A percentile compares a stretch with the other conserved stretches of the same genome.
phyloP scores from a whole-genome alignment of 2,888 invertebrate genomes.

The Omphaloscelis lunosa region DNA sequence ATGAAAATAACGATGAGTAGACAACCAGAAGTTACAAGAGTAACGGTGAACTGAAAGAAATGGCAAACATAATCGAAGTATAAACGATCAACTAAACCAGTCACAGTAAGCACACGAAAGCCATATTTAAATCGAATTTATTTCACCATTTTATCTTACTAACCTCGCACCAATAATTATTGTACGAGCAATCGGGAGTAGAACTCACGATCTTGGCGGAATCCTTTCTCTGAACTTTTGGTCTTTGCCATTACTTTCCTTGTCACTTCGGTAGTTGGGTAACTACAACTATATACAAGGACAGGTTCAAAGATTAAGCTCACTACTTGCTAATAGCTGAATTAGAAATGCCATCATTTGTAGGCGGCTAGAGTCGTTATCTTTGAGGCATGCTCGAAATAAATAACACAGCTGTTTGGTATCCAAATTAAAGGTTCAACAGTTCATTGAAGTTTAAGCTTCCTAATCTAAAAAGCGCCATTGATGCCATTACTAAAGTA shows the following conservation, averaged over 20 bases:
- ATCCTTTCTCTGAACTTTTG: conserved; percentile 61
- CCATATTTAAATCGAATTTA: conserved; percentile 62
- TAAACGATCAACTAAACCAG: conserved; percentile 52
- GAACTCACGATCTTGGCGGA: conserved; percentile 56
- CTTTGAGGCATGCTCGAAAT: neutral
- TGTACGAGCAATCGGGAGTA: conserved; percentile 59
- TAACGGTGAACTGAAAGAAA: conserved; percentile 45
- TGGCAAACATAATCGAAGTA: conserved; percentile 29
- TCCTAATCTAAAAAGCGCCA: neutral
- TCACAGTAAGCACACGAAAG: conserved; percentile 49
- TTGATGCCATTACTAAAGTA: neutral
- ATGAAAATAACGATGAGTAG: conserved; percentile 16
- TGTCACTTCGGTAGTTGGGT: conserved; percentile 19
- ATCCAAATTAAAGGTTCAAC: neutral
- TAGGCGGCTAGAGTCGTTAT: neutral
- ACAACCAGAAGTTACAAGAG: conserved; percentile 15
- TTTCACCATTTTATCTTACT: conserved; percentile 59
- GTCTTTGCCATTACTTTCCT: conserved; percentile 56
- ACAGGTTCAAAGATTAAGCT: conserved; percentile 18
- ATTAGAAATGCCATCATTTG: conserved; percentile 2
- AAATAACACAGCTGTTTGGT: neutral
- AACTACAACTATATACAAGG: neutral
- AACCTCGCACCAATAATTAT: conserved; percentile 53
- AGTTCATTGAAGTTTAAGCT: neutral
- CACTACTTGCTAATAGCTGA: neutral